Percentiles rank a stretch among this genome's conserved stretches.
These are phyloP conservation scores for Dendrolimus punctatus DNA, from an alignment of 1,140 invertebrate genomes.

Conservation along the genomic window DNA sequence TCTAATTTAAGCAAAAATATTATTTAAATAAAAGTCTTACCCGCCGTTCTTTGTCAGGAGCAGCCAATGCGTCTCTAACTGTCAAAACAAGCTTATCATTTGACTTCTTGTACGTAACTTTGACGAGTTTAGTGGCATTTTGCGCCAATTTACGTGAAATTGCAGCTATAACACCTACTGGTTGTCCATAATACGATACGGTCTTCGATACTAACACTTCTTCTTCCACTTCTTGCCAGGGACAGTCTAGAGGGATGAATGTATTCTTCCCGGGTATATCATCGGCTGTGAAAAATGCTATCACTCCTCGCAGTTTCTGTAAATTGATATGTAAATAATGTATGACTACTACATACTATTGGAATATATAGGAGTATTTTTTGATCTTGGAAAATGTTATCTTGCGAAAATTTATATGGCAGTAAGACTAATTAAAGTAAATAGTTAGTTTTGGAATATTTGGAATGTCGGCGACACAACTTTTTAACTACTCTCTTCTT, in stretches of 20 bases:
- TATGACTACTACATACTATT: too few relatives aligned
- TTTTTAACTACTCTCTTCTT: too few relatives aligned
- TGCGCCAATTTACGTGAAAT: constrained; percentile 73
- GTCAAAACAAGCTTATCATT: constrained; percentile 46
- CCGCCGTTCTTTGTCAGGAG: constrained; percentile 48
- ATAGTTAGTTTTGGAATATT: too few relatives aligned
- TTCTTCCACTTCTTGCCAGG: constrained; percentile 42
- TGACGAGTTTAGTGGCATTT: constrained; percentile 76
- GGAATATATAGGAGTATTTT: too few relatives aligned
- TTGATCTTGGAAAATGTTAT: too few relatives aligned
- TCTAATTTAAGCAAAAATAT: too few relatives aligned
- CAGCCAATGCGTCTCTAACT: constrained; percentile 74
- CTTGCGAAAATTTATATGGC: too few relatives aligned
- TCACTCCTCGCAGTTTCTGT: constrained; percentile 78
- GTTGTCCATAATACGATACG: constrained; percentile 80
- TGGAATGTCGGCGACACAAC: too few relatives aligned
- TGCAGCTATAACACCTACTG: constrained; percentile 81
- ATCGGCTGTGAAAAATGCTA: constrained; percentile 79
- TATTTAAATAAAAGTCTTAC: constrained; percentile 21
- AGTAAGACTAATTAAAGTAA: too few relatives aligned
- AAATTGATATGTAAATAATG: not conserved
- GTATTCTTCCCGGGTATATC: constrained; percentile 84
- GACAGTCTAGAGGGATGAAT: constrained; percentile 52
- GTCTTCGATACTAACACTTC: constrained; percentile 71
- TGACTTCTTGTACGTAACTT: constrained; percentile 75